phyloP scores from a whole-genome alignment of 1,140 invertebrate species.

The Leucophenga varia region DNA sequence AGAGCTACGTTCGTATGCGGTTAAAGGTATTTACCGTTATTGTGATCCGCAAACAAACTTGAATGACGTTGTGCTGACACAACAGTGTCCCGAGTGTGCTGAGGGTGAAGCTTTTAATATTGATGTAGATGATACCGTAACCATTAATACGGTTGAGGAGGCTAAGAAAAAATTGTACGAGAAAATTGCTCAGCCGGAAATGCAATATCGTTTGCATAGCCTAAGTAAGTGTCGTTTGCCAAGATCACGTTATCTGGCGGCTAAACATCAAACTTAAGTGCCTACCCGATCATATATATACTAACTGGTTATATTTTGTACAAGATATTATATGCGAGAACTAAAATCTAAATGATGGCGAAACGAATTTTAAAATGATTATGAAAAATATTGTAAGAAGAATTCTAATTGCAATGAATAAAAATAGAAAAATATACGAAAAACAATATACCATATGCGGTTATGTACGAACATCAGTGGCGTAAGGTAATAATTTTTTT shows the following conservation, averaged over 20 bases:
- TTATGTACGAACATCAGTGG: too few relatives aligned
- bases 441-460: too few relatives aligned
- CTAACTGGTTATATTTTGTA: too few relatives aligned
- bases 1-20: neutral
- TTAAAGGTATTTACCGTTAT: slow-evolving; percentile 31
- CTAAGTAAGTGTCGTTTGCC: slow-evolving; percentile 23
- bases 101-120: slow-evolving; percentile 48
- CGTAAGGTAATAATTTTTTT: too few relatives aligned
- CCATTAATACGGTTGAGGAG: slow-evolving; percentile 33
- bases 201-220: slow-evolving; percentile 26
- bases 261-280: slow-evolving; percentile 14
- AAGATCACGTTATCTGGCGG: slow-evolving; percentile 17
- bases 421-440: too few relatives aligned
- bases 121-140: slow-evolving; percentile 36
- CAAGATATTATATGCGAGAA: too few relatives aligned
- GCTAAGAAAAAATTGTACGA: slow-evolving; percentile 43
- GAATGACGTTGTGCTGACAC: slow-evolving; percentile 41
- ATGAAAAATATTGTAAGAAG: too few relatives aligned
- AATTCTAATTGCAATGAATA: too few relatives aligned
- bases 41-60: slow-evolving; percentile 40
- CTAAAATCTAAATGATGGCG: too few relatives aligned
- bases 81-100: slow-evolving; percentile 49
- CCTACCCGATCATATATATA: too few relatives aligned
- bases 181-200: slow-evolving; percentile 19
- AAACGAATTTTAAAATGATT: too few relatives aligned